Evolutionary conservation across 92 coral and sea anemone genomes (phyloP), one percentile per base, ranked within the genome.

Genomic region (Umimayanthus chanpuru): DNA sequence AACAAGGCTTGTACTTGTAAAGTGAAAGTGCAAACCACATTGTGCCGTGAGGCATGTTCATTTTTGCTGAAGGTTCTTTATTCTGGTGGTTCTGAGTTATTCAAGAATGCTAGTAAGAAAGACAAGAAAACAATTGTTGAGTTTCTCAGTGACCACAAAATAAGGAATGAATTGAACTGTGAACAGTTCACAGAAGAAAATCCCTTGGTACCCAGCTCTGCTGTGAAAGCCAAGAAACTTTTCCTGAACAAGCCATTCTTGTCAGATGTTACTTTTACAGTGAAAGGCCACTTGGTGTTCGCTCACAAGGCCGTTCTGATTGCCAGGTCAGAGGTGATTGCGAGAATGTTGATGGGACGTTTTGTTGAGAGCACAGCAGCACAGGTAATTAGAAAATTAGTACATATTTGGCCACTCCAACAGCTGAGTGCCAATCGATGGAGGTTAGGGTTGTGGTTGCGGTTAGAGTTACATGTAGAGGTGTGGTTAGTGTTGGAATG

Each of bases 311-410:
- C 95, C 49, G 87, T 95, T 39, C 80, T 97, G 75, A 93, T 94
- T 91, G 96, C 97, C 16, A 94, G 98, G 40, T 97, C 95, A 68
- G 98, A 97, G 49, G 96, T 97, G 81, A 94, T 97, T 93, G 91
- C 97, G 11, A 98, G 95, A 73, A 97, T 97, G 99, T 90, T 97
- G 88, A 95, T 94, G 70, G 99, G 99, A 8, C 88, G 91, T 50
- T 97, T 97, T 79, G 89, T 85, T 80, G 99, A 97, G 76, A 89
- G 95, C 78, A 64, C 74, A 10, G 36, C 87, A 70, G 23, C 87
- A 43, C 77, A 83, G 87, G 87, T 83, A 83, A 83, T 44, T 14
- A 77, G 32, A 15, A 6, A 21, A 72, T 20, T 32, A 32, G 36
- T 32, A 32, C n/a, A n/a, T n/a, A n/a, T n/a, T n/a, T n/a, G 36